These are phyloP conservation scores for Aphrocallistes beatrix DNA, from an alignment of 37 sponge, comb jelly and placozoan genomes.

Conservation along the genomic window DNA sequence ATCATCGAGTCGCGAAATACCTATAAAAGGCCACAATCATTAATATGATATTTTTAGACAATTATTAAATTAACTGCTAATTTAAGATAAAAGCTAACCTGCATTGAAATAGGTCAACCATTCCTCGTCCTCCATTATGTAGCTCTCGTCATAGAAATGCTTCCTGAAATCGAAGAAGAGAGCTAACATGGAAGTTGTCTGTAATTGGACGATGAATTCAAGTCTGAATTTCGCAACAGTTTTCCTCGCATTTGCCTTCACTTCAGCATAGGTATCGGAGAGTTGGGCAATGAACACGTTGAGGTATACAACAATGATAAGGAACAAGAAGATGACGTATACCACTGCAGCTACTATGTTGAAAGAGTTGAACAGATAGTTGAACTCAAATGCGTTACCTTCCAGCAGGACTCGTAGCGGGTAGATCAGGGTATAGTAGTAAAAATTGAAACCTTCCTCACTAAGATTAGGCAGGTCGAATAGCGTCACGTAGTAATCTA, in stretches of 20 bases:
- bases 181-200: neutral
- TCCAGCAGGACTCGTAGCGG: neutral
- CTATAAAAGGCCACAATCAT: neutral
- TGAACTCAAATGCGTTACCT: constrained; percentile 9
- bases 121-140: constrained; percentile 20
- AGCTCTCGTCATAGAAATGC: neutral
- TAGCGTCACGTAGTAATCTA: neutral
- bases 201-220: neutral
- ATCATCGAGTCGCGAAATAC: neutral
- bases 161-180: constrained; percentile 13
- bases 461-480: neutral
- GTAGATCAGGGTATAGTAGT: neutral
- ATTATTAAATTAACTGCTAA: neutral
- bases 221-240: neutral
- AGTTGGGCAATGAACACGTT: constrained; percentile 17
- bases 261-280: constrained; percentile 16
- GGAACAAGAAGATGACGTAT: neutral
- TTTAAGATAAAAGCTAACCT: neutral
- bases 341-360: constrained; percentile 5
- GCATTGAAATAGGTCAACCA: neutral
- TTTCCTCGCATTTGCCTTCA: constrained; percentile 4
- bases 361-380: neutral
- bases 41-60: neutral
- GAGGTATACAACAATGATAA: constrained; percentile 7
- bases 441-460: neutral